Evolutionary conservation across 1,140 invertebrate species (phyloP).

Genomic region (Drosophila serrata): DNA sequence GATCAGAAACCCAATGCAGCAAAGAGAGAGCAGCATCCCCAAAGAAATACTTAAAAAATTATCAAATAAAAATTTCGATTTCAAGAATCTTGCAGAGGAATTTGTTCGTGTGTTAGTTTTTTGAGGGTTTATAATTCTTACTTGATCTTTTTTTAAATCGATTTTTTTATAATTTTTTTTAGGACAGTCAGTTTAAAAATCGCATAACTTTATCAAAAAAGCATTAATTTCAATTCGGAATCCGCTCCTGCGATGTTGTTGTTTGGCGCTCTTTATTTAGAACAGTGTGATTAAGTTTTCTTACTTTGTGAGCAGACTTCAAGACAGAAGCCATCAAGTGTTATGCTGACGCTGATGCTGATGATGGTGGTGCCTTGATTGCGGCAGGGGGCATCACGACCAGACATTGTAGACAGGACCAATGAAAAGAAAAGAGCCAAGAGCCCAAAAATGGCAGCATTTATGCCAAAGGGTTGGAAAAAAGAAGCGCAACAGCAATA

Average conservation of each 20-base stretch:
- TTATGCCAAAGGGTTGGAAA: slow-evolving; percentile 21
- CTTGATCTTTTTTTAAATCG: too few species aligned
- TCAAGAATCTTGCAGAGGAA: too few species aligned
- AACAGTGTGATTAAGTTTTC: neutral
- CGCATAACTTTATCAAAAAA: too few species aligned
- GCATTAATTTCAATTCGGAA: too few species aligned
- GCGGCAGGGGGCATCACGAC: slow-evolving; percentile 14
- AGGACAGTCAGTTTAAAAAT: too few species aligned
- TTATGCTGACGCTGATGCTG: slow-evolving; percentile 3
- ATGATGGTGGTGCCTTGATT: slow-evolving; percentile 61
- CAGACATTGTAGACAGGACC: slow-evolving; percentile 15
- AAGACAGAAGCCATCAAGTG: slow-evolving; percentile 32
- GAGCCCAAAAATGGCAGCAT: slow-evolving; percentile 50
- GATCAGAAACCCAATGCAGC: slow-evolving; percentile 58
- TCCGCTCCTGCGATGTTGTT: too few species aligned
- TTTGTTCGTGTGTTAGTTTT: too few species aligned
- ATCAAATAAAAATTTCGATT: too few species aligned
- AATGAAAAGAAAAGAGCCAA: neutral
- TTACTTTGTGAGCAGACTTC: neutral
- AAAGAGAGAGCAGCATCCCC: neutral
- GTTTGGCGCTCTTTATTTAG: too few species aligned
- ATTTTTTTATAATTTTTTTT: too few species aligned
- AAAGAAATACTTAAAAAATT: too few species aligned
- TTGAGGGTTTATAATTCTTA: too few species aligned
- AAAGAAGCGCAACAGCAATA: slow-evolving; percentile 15